Evolutionary conservation across 2,797 vertebrate species (phyloP), one percentile per base, ranked within the genome.

Genomic region (Botia almorhae): DNA sequence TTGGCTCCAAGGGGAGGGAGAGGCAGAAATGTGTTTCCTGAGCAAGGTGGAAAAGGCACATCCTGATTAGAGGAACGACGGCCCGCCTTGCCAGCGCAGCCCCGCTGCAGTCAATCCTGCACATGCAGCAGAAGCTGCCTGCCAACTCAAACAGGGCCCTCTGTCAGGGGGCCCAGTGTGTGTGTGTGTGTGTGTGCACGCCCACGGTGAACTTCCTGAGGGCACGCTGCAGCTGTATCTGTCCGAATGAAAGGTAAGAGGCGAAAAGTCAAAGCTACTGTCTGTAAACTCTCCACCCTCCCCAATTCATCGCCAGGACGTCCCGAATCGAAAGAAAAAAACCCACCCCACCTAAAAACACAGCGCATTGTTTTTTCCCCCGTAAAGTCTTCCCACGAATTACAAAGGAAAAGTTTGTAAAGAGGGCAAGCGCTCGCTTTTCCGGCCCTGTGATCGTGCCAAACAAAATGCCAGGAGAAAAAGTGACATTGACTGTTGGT

Each of bases 21-120:
- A 94, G 92, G 92, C 93, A 93, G 87, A 97, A 97, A 97, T 98
- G 95, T 97, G 97, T 97, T 99, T 98, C 97, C 97, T 97, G 96
- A 94, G 93, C 96, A 96, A 96, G 95, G 95, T 96, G 96, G 96
- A 94, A 94, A 96, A 96, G 95, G 94, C 92, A 95, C 94, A 96
- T 96, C 94, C 95, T 96, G 96, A 93, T 93, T 68, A 82, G 63
- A 74, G 87, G 94, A 95, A 95, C 92, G 93, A 92, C 92, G 87
- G 92, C 93, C 84, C 82, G 67, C 83, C 85, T 83, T 56, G 81
- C 84, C 89, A 94, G 92, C 92, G 91, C 89, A 90, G 92, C 94
- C 93, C 89, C 81, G 86, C 94, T 94, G 94, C 89, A 94, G 94
- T 74, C 82, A 93, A 96, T 98, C 96, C 95, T 96, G 97, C 96